Evolutionary conservation across 2,797 vertebrate genomes (phyloP).

Genomic region (Spinibarbus caldwelli): DNA sequence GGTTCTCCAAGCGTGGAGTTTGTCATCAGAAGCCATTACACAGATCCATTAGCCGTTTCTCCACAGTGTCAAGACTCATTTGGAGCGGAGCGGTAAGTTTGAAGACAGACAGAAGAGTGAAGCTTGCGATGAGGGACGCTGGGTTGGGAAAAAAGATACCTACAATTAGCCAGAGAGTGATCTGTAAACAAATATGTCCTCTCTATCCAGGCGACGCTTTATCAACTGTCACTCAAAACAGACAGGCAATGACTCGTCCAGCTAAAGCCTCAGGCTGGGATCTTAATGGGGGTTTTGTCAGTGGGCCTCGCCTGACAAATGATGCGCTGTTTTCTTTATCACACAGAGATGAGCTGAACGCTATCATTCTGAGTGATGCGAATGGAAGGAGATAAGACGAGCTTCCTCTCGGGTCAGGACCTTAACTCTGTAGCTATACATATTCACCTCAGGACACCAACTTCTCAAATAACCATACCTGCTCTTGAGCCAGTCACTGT

Average conservation of each 20-base stretch:
- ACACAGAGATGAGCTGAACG: slow-evolving; percentile 27
- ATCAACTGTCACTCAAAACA: slow-evolving; percentile 75
- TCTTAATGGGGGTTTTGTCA: slow-evolving; percentile 49
- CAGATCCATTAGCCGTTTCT: slow-evolving; percentile 99
- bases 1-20: slow-evolving; percentile 99
- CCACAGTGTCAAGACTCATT: slow-evolving; percentile 99
- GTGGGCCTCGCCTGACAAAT: slow-evolving; percentile 36
- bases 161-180: slow-evolving; percentile 74
- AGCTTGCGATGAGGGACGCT: slow-evolving; percentile 78
- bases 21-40: slow-evolving; percentile 99
- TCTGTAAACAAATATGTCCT: slow-evolving; percentile 78
- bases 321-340: slow-evolving; percentile 40
- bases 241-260: slow-evolving; percentile 52
- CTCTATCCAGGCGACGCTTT: slow-evolving; percentile 68
- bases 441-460: slow-evolving; percentile 15
- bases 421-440: slow-evolving; percentile 30
- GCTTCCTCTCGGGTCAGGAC: slow-evolving; percentile 45
- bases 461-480: slow-evolving; percentile 29
- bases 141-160: slow-evolving; percentile 63
- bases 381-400: slow-evolving; percentile 34
- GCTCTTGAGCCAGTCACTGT: slow-evolving; percentile 15
- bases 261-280: slow-evolving; percentile 62
- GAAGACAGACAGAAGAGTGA: slow-evolving; percentile 79
- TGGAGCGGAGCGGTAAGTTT: slow-evolving; percentile 89
- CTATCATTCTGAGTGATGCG: slow-evolving; percentile 39